Percentiles rank a stretch among this genome's conserved stretches.
These are phyloP conservation scores for Sarcophaga caerulescens DNA, from an alignment of 2,888 invertebrate genomes.

Conservation along the genomic window DNA sequence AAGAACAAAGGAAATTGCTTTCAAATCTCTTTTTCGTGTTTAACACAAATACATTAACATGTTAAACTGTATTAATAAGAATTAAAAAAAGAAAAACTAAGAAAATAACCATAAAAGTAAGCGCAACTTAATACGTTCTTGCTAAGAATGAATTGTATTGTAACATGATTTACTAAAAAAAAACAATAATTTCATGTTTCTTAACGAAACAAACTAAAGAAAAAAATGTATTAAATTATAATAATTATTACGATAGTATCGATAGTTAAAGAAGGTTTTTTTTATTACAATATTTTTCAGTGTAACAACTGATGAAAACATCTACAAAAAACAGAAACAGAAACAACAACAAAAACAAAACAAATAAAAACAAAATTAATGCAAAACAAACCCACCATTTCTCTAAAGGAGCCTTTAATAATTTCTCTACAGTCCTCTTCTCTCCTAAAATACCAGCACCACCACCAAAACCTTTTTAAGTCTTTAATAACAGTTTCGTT, in stretches of 20 bases:
- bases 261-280: conserved; percentile 13
- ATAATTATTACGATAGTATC: conserved; percentile 21
- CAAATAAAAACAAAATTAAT: conserved; percentile 14
- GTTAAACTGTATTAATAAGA: neutral
- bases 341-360: neutral
- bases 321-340: conserved; percentile 4
- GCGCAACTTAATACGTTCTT: neutral
- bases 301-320: neutral
- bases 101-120: neutral
- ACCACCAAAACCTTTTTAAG: neutral
- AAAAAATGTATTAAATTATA: conserved; percentile 14
- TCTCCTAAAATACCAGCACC: neutral
- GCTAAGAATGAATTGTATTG: conserved; percentile 65
- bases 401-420: conserved; percentile 30
- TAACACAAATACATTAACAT: neutral
- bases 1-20: neutral
- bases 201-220: neutral
- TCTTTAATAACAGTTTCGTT: neutral
- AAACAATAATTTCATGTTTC: conserved; percentile 11
- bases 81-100: conserved; percentile 13
- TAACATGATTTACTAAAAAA: conserved; percentile 17
- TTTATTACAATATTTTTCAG: conserved; percentile 23
- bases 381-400: conserved; percentile 44
- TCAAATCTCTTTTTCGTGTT: conserved; percentile 5
- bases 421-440: neutral